Conservation (phyloP, 2,888 invertebrate genomes). For the Tortricodes alternella region DNA sequence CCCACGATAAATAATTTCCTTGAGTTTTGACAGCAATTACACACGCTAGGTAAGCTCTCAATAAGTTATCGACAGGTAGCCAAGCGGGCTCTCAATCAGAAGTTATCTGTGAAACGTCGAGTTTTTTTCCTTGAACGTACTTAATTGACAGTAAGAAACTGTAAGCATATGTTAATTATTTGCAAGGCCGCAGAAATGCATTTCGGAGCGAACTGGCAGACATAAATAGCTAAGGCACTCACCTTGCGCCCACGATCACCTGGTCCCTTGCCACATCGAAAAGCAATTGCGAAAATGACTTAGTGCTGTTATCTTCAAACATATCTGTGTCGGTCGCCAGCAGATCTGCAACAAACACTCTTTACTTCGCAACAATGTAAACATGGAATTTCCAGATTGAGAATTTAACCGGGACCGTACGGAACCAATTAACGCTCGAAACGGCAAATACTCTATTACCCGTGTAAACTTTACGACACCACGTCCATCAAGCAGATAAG, state of each 20-base stretch:
- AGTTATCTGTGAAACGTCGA: constrained; percentile 18
- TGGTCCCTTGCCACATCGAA: constrained; percentile 94
- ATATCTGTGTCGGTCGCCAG: constrained; percentile 85
- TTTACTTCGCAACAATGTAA: constrained; percentile 38
- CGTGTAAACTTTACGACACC: constrained; percentile 32
- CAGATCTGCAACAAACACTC: constrained; percentile 84
- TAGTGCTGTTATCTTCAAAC: constrained; percentile 88
- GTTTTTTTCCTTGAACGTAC: constrained; percentile 7
- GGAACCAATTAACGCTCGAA: constrained; percentile 14
- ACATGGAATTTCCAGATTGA: constrained; percentile 8
- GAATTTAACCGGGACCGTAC: background rate
- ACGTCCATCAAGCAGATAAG: constrained; percentile 30
- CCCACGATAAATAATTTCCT: background rate
- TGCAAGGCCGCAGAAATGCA: constrained; percentile 25
- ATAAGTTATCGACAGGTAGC: constrained; percentile 4
- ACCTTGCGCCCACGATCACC: constrained; percentile 95
- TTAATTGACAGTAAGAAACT: constrained; percentile 21
- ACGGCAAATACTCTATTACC: constrained; percentile 32
- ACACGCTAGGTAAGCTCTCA: constrained; percentile 12
- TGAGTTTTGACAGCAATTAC: constrained; percentile 23
- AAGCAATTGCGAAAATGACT: constrained; percentile 91
- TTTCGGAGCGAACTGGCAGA: constrained; percentile 18
- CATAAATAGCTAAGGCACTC: constrained; percentile 58
- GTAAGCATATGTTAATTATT: constrained; percentile 26
- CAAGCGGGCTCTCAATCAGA: constrained; percentile 16